A percentile compares a stretch with the other conserved stretches of the same genome.
These are phyloP conservation scores for Sciurus carolinensis DNA, from an alignment of 2,797 vertebrate species.

Conservation along the genomic window DNA sequence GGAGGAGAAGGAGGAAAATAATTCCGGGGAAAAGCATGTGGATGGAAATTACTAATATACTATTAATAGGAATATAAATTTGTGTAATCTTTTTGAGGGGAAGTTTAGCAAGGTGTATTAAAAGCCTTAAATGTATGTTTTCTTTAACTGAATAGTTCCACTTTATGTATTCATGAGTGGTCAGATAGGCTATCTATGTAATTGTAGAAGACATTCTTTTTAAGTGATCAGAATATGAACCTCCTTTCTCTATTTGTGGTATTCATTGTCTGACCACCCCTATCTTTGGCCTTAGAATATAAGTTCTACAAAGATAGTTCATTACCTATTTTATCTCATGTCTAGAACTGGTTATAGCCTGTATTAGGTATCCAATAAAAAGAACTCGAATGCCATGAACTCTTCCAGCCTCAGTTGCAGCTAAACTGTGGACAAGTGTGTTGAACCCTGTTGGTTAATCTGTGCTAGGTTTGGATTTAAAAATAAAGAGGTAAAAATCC, in stretches of 20 bases:
- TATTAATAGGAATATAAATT: not conserved
- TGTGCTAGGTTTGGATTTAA: not conserved
- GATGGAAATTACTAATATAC: slow-evolving; percentile 33
- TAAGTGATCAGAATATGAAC: not conserved
- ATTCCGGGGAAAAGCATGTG: not conserved
- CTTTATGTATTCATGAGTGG: not conserved
- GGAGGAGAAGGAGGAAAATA: not conserved
- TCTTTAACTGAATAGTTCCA: slow-evolving; percentile 25
- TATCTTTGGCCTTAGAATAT: not conserved
- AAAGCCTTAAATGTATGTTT: not conserved
- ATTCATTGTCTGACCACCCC: slow-evolving; percentile 22
- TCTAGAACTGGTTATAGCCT: slow-evolving; percentile 7
- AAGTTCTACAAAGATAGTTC: slow-evolving; percentile 28
- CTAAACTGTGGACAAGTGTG: not conserved
- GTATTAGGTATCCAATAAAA: not conserved
- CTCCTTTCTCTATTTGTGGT: slow-evolving; percentile 26
- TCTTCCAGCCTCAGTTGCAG: slow-evolving; percentile 42
- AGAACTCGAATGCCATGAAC: not conserved
- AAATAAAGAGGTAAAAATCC: slow-evolving; percentile 2
- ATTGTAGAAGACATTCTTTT: slow-evolving; percentile 10
- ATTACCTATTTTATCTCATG: not conserved
- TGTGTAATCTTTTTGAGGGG: slow-evolving; percentile 23
- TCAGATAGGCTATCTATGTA: not conserved
- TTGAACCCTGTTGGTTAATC: not conserved
- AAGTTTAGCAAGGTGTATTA: slow-evolving; percentile 36